These are phyloP conservation scores for Hippopotamyrus pictus DNA, from an alignment of 2,797 vertebrate species.

Conservation along the genomic window DNA sequence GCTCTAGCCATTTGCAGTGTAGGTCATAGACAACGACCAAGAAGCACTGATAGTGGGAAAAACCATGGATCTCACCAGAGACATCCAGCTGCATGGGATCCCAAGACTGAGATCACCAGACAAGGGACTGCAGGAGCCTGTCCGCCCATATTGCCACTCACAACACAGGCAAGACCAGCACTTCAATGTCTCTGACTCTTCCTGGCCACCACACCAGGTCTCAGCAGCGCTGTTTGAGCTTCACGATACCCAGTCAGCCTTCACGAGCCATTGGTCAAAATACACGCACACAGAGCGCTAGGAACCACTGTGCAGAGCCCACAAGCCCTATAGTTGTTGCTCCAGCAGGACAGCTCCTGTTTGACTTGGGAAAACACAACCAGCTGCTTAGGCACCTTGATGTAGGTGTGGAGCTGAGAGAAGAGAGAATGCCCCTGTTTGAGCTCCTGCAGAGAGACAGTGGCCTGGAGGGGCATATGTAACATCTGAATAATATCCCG, in stretches of 20 bases:
- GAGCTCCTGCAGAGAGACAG: neutral
- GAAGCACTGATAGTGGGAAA: neutral
- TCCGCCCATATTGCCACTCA: neutral
- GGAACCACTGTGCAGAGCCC: neutral
- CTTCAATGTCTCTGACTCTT: neutral
- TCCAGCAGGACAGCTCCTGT: neutral
- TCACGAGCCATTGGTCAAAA: conserved; percentile 2
- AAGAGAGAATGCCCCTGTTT: neutral
- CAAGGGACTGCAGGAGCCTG: neutral
- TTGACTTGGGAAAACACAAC: neutral
- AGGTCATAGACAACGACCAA: conserved; percentile 4
- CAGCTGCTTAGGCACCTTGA: neutral
- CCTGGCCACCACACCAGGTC: neutral
- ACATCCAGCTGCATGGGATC: neutral
- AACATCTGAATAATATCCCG: conserved; percentile 8
- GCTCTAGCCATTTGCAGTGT: conserved; percentile 17
- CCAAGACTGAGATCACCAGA: neutral
- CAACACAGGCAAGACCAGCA: neutral
- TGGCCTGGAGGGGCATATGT: neutral
- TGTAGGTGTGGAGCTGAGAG: neutral
- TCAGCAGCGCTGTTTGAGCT: neutral
- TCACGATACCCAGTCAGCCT: neutral
- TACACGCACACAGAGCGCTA: neutral
- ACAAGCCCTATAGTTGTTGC: neutral
- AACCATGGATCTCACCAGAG: neutral